Base-by-base conservation (phyloP, 2,113 vertebrate genomes). In the Neotoma lepida region DNA sequence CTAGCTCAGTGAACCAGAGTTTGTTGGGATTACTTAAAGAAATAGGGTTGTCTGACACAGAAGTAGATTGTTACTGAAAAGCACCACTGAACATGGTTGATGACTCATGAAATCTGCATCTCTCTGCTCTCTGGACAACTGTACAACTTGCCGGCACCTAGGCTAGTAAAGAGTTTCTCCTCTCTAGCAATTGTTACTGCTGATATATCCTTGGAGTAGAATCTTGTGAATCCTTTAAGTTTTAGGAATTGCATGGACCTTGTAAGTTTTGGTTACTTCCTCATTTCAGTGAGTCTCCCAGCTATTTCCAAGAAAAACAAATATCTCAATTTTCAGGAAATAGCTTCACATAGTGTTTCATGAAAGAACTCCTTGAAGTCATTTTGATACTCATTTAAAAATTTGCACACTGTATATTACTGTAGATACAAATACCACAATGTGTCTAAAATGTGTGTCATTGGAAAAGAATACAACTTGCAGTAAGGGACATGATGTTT, bases 201-300 rank as follows among this genome's bases (percentile, higher is more conserved):
- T 49, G 28, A 35, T 22, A 46, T 22, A 35, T 18, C 2, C 2
- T 0, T 61, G 13, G 1, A 0, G 0, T 28, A 26, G n/a, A 15
- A 1, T 6, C 1, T 63, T 63, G 24, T 84, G 4, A 35, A 33
- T 66, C 28, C 26, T 49, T 30, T 6, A 86, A 49, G 17, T 35
- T 64, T 64, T 22, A 3, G 9, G 41, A 66, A 20, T 24, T 66
- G 10, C 18, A 20, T 86, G 30, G 46, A 22, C 30, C 2, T 86
- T 85, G 14, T 44, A 30, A 35, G 39, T 22, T 64, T 86, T 86
- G 5, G 15, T 49, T 64, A 49, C 9, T 15, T 66, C 39, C 39
- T 63, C n/a, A 86, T 35, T 66, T 64, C 44, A 35, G 30, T 33
- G 30, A 49, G 18, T 35, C 30, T 66, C 2, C 8, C 30, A 35